A percentile compares a stretch with the other conserved stretches of the same genome.
Evolutionary conservation across 2,113 vertebrate species (phyloP).

Genomic region (Sorex araneus): DNA sequence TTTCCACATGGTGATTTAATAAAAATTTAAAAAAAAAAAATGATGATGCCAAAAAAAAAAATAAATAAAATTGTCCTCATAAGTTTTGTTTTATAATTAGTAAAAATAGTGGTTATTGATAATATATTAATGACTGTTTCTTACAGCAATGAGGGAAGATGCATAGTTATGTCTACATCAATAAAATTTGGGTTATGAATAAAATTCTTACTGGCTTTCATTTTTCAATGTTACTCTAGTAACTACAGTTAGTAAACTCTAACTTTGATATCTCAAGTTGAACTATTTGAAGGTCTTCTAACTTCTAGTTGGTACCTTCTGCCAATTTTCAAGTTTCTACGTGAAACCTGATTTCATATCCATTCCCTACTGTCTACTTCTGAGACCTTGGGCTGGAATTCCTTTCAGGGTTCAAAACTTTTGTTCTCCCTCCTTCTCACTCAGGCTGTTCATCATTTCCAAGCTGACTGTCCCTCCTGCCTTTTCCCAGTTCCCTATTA

Average conservation of each 20-base stretch:
- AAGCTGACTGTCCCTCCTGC: background rate
- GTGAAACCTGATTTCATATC: background rate
- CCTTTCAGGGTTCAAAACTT: background rate
- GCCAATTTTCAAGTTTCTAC: background rate
- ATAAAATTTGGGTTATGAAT: constrained; percentile 1
- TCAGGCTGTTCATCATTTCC: background rate
- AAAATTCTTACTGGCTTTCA: background rate
- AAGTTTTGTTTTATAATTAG: constrained; percentile 2
- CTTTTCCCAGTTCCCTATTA: background rate
- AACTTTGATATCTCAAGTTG: background rate
- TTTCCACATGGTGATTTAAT: too few relatives aligned
- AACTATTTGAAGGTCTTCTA: background rate
- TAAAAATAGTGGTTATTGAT: background rate
- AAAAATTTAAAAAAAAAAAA: too few relatives aligned
- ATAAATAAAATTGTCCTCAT: too few relatives aligned
- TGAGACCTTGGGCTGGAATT: background rate
- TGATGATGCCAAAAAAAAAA: too few relatives aligned
- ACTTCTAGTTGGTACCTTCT: background rate
- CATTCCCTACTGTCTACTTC: background rate
- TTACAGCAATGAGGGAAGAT: background rate
- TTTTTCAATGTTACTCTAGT: background rate
- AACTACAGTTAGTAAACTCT: background rate
- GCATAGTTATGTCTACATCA: background rate
- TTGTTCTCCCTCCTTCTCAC: background rate
- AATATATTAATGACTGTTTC: background rate